These are phyloP conservation scores for Scaptomyza reducta DNA, from an alignment of 2,888 invertebrate species.

Conservation along the genomic window DNA sequence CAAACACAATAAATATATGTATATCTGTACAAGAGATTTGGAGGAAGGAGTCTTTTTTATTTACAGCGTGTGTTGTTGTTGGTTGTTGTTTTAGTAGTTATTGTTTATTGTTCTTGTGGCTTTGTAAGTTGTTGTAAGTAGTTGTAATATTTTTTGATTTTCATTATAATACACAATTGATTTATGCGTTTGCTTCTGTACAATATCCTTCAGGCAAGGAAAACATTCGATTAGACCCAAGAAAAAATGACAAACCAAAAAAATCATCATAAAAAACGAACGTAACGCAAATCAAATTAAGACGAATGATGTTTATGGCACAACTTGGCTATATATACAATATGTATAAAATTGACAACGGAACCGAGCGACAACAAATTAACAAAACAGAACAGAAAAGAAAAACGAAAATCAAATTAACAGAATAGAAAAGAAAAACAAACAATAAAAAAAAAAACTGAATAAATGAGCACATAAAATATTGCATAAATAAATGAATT, in stretches of 20 bases:
- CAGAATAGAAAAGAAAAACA: neutral
- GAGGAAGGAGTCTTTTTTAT: slow-evolving; percentile 62
- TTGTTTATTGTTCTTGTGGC: slow-evolving; percentile 44
- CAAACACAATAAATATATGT: slow-evolving; percentile 71
- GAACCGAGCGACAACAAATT: slow-evolving; percentile 65
- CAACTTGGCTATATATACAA: slow-evolving; percentile 48
- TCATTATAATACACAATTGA: slow-evolving; percentile 57
- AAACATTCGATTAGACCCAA: slow-evolving; percentile 16
- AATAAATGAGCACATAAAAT: slow-evolving; percentile 72
- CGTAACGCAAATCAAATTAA: slow-evolving; percentile 68
- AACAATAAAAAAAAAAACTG: slow-evolving; percentile 44
- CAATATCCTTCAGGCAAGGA: slow-evolving; percentile 39
- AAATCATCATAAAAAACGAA: slow-evolving; percentile 50
- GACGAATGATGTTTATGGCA: slow-evolving; percentile 73
- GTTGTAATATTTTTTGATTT: slow-evolving; percentile 40
- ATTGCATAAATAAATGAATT: slow-evolving; percentile 79
- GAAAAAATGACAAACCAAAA: slow-evolving; percentile 16
- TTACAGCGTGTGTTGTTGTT: slow-evolving; percentile 64
- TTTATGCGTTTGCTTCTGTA: slow-evolving; percentile 43
- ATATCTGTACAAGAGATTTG: slow-evolving; percentile 66
- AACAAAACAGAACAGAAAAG: slow-evolving; percentile 42
- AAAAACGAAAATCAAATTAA: neutral
- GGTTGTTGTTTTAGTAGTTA: slow-evolving; percentile 32
- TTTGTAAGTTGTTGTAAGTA: slow-evolving; percentile 30
- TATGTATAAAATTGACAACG: slow-evolving; percentile 61